These are phyloP conservation scores for Gnathonemus longibarbis DNA, from an alignment of 2,113 vertebrate species.

Conservation along the genomic window DNA sequence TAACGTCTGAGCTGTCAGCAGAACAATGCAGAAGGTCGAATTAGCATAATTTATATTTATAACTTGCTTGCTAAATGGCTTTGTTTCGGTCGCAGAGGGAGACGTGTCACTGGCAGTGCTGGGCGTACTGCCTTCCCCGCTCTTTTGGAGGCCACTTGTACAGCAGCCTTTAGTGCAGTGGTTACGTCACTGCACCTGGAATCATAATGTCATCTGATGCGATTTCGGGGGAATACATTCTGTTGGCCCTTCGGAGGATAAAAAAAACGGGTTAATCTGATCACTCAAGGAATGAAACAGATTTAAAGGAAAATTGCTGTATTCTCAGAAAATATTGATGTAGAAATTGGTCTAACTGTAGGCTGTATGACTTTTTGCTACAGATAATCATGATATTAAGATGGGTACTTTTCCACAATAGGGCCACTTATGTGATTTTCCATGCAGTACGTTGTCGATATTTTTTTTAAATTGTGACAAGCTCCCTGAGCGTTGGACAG, in stretches of 20 bases:
- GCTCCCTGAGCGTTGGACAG: neutral
- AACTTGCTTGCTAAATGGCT: neutral
- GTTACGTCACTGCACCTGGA: neutral
- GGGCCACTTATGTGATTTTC: neutral
- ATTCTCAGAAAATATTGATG: neutral
- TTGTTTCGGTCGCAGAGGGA: neutral
- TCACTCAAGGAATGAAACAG: neutral
- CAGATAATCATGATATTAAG: neutral
- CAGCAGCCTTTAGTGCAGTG: neutral
- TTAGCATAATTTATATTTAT: conserved; percentile 17
- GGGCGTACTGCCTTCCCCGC: neutral
- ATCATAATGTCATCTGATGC: neutral
- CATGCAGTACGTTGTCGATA: neutral
- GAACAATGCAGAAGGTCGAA: neutral
- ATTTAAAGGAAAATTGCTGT: neutral
- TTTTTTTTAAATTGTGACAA: neutral
- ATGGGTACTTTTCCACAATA: neutral
- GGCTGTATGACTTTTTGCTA: neutral
- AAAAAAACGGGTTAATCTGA: too few species aligned
- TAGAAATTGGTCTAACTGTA: neutral
- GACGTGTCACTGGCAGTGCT: neutral
- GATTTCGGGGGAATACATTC: neutral
- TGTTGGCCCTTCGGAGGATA: neutral
- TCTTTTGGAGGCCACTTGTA: neutral
- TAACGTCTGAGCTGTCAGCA: neutral